Base-by-base conservation (phyloP, 2,888 invertebrate species). In the Cataglyphis cursor region DNA sequence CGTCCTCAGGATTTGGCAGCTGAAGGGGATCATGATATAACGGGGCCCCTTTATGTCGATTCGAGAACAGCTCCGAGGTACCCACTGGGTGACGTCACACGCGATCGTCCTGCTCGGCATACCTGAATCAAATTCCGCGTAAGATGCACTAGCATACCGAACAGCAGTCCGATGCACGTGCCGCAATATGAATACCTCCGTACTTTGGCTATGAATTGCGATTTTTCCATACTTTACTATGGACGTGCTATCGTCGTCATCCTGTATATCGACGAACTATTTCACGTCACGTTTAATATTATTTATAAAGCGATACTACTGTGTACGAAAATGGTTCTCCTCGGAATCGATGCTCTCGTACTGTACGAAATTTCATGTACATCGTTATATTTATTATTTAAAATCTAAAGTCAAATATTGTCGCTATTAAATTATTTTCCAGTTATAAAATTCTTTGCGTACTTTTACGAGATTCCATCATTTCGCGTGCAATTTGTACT, bases 41-140 rank as follows among this genome's bases (percentile, higher is more conserved):
- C 96, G 96, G 6, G 96, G 96, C 70, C 96, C 95, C 61, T 96
- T 95, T 86, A 96, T 96, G 44, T 95, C 94, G 4, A 96, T 95
- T 66, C 96, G 95, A 93, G 96, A 96, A 92, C 96, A 96, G 41
- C 96, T 96, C 95, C 96, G 96, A 0, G 96, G 96, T 0, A 96
- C 95, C 95, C 54, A 96, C 96, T 0, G 96, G 96, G 96, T 0
- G 95, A 95, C 75, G 95, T 91, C 70, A 96, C 94, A 87, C 95
- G 8, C 51, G 95, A 9, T 95, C 96, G 82, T 96, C 95, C 0
- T 95, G 91, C 28, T 95, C 95, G 0, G 95, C 95, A 85, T 96
- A 90, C 87, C 96, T 96, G 88, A 85, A 90, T 86, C 83, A 85
- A 74, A 86, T 86, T 84, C 78, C 82, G 70, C 78, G 76, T 85